Evolutionary conservation across 37 sponge, comb jelly and placozoan species (phyloP).

Genomic region (Chondrosia reniformis): DNA sequence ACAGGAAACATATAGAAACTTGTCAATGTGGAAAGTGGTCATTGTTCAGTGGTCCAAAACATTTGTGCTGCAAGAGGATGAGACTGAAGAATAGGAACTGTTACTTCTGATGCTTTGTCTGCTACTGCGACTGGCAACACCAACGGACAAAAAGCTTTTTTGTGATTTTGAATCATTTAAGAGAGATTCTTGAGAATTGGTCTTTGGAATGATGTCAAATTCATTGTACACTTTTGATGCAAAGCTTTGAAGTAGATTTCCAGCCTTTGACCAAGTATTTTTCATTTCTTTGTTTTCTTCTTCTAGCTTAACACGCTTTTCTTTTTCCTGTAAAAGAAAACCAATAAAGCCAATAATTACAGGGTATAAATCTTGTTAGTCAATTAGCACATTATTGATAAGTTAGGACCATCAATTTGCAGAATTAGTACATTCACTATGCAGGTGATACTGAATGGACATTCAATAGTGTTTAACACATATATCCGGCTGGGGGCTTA

Average conservation of each 20-base stretch:
- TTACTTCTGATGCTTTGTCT: slow-evolving; percentile 18
- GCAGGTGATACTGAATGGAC: too few relatives aligned
- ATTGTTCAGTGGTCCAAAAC: background rate
- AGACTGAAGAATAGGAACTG: slow-evolving; percentile 9
- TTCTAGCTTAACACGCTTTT: slow-evolving; percentile 47
- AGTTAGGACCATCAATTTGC: too few relatives aligned
- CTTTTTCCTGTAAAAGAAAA: slow-evolving; percentile 34
- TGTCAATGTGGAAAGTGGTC: too few relatives aligned
- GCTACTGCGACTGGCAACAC: background rate
- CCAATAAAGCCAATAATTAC: too few relatives aligned
- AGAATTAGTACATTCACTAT: too few relatives aligned
- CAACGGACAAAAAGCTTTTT: background rate
- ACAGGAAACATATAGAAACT: too few relatives aligned
- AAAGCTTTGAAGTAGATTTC: slow-evolving; percentile 52
- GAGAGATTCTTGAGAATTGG: slow-evolving; percentile 13
- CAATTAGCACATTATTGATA: too few relatives aligned
- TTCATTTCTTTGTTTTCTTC: slow-evolving; percentile 51
- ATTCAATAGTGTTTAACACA: too few relatives aligned
- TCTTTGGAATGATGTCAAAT: slow-evolving; percentile 15
- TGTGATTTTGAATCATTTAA: slow-evolving; percentile 7
- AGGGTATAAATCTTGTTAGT: too few relatives aligned
- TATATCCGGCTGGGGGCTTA: background rate
- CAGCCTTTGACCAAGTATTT: slow-evolving; percentile 22
- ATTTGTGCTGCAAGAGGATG: background rate
- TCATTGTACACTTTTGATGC: slow-evolving; percentile 19